Percentiles rank a stretch among this genome's conserved stretches.
Conservation (phyloP, 1,140 invertebrate species). For the Heliconius hermathena region DNA sequence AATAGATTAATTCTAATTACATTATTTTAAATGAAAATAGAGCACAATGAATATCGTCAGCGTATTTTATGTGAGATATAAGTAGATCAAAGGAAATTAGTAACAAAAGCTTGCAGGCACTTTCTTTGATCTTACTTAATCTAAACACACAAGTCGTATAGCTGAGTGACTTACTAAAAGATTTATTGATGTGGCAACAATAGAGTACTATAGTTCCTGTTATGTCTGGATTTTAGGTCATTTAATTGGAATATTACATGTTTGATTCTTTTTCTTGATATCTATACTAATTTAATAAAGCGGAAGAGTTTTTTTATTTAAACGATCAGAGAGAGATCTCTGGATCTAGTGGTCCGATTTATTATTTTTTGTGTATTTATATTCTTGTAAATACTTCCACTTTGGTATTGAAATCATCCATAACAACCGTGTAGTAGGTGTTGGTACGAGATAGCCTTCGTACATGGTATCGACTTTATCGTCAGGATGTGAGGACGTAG, state of each 20-base stretch:
- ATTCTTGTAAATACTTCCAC: too few species aligned
- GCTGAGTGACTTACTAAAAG: not conserved
- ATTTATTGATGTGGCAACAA: not conserved
- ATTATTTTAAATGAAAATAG: not conserved
- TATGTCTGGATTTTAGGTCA: not conserved
- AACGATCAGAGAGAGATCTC: too few species aligned
- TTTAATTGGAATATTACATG: not conserved
- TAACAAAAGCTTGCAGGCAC: constrained; percentile 11
- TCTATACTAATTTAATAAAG: too few species aligned
- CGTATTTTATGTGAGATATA: not conserved
- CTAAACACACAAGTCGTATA: not conserved
- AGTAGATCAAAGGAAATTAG: constrained; percentile 2
- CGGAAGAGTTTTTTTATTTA: too few species aligned
- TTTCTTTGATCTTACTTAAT: constrained; percentile 9
- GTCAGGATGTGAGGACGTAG: too few species aligned
- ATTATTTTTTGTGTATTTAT: too few species aligned
- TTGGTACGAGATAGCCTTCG: too few species aligned
- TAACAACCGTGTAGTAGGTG: too few species aligned
- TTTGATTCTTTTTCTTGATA: not conserved
- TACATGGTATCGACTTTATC: too few species aligned
- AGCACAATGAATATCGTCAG: not conserved
- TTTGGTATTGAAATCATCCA: too few species aligned
- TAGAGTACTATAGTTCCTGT: not conserved
- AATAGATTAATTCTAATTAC: not conserved
- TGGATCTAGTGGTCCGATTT: too few species aligned